These are phyloP conservation scores for Decapterus maruadsi DNA, from an alignment of 2,797 vertebrate species.

Conservation along the genomic window DNA sequence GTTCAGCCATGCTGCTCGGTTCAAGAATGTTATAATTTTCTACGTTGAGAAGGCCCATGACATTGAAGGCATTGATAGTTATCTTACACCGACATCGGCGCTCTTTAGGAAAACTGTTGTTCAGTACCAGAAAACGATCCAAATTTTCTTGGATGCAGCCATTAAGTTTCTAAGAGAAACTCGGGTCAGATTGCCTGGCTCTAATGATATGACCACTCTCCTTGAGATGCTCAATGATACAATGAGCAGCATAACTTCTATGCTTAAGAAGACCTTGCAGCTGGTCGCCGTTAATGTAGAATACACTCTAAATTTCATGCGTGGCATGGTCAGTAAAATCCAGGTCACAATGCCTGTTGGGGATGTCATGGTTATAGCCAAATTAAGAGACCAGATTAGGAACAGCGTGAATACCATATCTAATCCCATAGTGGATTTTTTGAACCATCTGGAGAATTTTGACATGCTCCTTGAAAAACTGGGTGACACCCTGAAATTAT, in stretches of 20 bases:
- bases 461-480: conserved; percentile 27
- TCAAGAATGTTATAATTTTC: conserved; percentile 76
- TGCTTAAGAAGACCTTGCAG: conserved; percentile 71
- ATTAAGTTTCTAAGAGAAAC: conserved; percentile 85
- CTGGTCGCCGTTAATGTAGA: conserved; percentile 33
- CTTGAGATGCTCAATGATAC: conserved; percentile 80
- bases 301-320: neutral
- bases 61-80: conserved; percentile 33
- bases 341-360: conserved; percentile 37
- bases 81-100: conserved; percentile 62
- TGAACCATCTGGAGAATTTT: conserved; percentile 15
- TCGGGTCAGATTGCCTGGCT: conserved; percentile 85
- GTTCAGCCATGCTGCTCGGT: conserved; percentile 75
- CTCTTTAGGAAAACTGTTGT: conserved; percentile 78
- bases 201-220: conserved; percentile 75
- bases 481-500: conserved; percentile 20
- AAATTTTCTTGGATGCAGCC: conserved; percentile 79
- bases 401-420: neutral
- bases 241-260: conserved; percentile 61
- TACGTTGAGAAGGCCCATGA: conserved; percentile 71
- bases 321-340: conserved; percentile 9
- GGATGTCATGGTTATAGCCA: conserved; percentile 34
- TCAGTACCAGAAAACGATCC: conserved; percentile 62
- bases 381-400: conserved; percentile 24
- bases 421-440: neutral